Evolutionary conservation across 2,113 vertebrate genomes (phyloP), one percentile per base, ranked within the genome.

Genomic region (Oreochromis aureus): DNA sequence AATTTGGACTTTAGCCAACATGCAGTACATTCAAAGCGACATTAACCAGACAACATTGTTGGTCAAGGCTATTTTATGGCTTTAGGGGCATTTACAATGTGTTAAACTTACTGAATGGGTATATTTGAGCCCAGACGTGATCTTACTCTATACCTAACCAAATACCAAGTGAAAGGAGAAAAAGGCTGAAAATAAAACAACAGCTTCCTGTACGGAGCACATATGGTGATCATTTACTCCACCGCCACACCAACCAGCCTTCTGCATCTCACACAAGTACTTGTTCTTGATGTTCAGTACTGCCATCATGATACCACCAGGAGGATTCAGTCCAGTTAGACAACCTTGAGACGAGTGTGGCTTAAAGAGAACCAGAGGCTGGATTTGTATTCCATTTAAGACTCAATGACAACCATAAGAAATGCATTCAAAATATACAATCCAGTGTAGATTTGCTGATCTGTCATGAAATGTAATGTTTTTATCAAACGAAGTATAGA

Each of bases 371-470:
- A 15, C n/a, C 71, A 69, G 76, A 80, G 92, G 83, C 80, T 85
- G 36, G 34, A 22, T 63, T 90, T 94, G 90, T 83, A 93, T 46
- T 87, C 86, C 69, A 24, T 89, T 94, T 6, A 83, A 63, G 79
- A 86, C 83, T 80, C 10, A 73, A 30, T 56, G 41, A 11, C 5
- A 13, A 58, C 82, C 78, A 79, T 66, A 4, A 88, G 80, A 82
- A 85, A 92, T 76, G 54, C 18, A 81, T 93, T 91, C 39, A 89
- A 81, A 89, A 84, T 87, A 88, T 88, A 71, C 90, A 91, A 55
- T 73, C 46, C 36, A 36, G 30, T 24, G 59, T 34, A 86, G 34
- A 88, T 63, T 53, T 63, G 59, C 81, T 66, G 59, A 79, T 36
- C 54, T 63, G 13, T 82, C 63, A 69, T 85, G 55, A 89, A 84